Percentiles rank a stretch among this genome's conserved stretches.
phyloP scores from a whole-genome alignment of 2,113 vertebrate genomes.

The Oriolus oriolus region DNA sequence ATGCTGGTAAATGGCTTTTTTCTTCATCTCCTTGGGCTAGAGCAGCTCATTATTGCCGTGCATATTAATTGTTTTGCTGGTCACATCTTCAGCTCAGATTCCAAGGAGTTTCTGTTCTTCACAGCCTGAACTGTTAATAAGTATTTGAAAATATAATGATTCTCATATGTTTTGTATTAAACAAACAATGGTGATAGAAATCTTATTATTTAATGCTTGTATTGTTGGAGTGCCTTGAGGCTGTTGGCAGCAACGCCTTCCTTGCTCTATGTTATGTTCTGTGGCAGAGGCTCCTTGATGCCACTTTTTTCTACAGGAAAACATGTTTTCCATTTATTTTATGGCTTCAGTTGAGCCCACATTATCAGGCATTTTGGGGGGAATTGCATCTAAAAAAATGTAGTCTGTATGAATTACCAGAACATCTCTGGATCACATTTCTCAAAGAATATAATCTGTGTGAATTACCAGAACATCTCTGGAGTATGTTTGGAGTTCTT shows the following conservation, averaged over 20 bases:
- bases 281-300: not conserved
- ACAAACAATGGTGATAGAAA: slow-evolving; percentile 54
- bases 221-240: slow-evolving; percentile 3
- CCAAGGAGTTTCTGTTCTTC: not conserved
- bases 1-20: slow-evolving; percentile 74
- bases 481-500: not conserved
- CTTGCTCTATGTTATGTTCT: not conserved
- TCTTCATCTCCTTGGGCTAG: not conserved
- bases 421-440: not conserved
- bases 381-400: not conserved
- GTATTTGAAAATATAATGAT: slow-evolving; percentile 12
- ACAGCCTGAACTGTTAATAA: slow-evolving; percentile 14
- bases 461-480: not conserved
- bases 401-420: not conserved
- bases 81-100: not conserved
- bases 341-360: not conserved
- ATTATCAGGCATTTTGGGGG: not conserved
- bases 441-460: not conserved
- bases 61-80: not conserved
- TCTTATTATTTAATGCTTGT: slow-evolving; percentile 40
- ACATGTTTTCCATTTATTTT: slow-evolving; percentile 3
- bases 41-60: not conserved
- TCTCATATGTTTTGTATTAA: slow-evolving; percentile 7
- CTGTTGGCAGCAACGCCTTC: slow-evolving; percentile 2
- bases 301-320: not conserved